Evolutionary conservation across 2,888 invertebrate species (phyloP).

Genomic region (Plagodis dolabraria): DNA sequence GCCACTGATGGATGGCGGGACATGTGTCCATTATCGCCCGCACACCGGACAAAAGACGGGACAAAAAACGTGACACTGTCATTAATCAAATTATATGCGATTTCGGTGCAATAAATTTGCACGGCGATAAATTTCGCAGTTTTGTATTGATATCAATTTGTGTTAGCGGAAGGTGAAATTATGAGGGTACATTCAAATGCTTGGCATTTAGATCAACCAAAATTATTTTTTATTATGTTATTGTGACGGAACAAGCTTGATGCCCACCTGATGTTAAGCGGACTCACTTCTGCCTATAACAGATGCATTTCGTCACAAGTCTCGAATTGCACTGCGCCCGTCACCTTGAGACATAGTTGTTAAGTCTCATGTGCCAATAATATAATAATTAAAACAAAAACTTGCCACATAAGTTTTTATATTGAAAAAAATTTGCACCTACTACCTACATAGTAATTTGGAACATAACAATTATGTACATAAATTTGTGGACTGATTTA

Average conservation of each 20-base stretch:
- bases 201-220: constrained; percentile 9
- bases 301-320: too few relatives aligned
- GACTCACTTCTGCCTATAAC: too few relatives aligned
- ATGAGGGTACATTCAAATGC: constrained; percentile 28
- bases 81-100: constrained; percentile 77
- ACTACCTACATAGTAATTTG: too few relatives aligned
- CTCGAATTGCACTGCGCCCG: too few relatives aligned
- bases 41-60: constrained; percentile 40
- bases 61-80: constrained; percentile 62
- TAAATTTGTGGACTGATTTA: too few relatives aligned
- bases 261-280: too few relatives aligned
- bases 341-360: too few relatives aligned
- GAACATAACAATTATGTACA: too few relatives aligned
- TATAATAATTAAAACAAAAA: neutral
- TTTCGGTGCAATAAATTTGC: constrained; percentile 57
- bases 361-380: too few relatives aligned
- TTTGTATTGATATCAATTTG: constrained; percentile 38
- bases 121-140: constrained; percentile 48
- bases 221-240: too few relatives aligned
- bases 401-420: neutral
- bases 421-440: too few relatives aligned
- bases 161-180: constrained; percentile 23
- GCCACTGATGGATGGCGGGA: constrained; percentile 74
- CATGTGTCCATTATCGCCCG: constrained; percentile 78
- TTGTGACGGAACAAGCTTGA: too few relatives aligned